Percentiles rank a stretch among this genome's conserved stretches.
Evolutionary conservation across 2,888 invertebrate species (phyloP).

Genomic region (Cynaeus angustus): DNA sequence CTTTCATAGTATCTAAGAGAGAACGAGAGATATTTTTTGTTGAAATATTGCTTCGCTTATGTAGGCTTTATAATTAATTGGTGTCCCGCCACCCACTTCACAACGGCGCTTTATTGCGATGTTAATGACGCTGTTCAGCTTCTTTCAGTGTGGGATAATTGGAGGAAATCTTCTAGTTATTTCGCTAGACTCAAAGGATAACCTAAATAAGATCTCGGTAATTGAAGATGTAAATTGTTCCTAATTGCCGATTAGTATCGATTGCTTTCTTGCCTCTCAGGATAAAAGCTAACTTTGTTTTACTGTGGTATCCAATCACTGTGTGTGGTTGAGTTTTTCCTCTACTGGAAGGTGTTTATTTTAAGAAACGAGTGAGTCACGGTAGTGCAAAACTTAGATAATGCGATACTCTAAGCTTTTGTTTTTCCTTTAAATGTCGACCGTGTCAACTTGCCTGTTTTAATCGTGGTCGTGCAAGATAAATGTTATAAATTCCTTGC

Average conservation of each 20-base stretch:
- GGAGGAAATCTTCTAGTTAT: conserved; percentile 31
- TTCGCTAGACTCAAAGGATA: conserved; percentile 14
- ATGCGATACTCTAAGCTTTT: not conserved
- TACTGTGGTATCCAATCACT: not conserved
- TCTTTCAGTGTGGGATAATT: conserved; percentile 42
- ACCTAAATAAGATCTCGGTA: conserved; percentile 34
- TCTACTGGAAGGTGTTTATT: not conserved
- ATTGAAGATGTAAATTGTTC: conserved; percentile 43
- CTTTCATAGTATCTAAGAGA: not conserved
- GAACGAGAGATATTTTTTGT: conserved; percentile 16
- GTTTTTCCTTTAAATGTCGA: conserved; percentile 11
- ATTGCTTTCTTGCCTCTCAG: conserved; percentile 9
- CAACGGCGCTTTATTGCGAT: conserved; percentile 32
- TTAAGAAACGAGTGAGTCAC: conserved; percentile 1
- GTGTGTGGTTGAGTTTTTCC: not conserved
- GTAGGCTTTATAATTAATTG: conserved; percentile 41
- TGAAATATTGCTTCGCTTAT: conserved; percentile 34
- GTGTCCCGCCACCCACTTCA: conserved; percentile 23
- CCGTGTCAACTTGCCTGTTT: conserved; percentile 1
- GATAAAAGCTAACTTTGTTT: not conserved
- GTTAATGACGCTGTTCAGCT: conserved; percentile 40
- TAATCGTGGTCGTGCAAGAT: conserved; percentile 10
- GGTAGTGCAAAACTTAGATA: conserved; percentile 5
- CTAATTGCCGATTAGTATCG: conserved; percentile 37
- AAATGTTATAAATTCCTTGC: conserved; percentile 13